phyloP scores from a whole-genome alignment of 1,140 invertebrate species.

The Colletes gigas region DNA sequence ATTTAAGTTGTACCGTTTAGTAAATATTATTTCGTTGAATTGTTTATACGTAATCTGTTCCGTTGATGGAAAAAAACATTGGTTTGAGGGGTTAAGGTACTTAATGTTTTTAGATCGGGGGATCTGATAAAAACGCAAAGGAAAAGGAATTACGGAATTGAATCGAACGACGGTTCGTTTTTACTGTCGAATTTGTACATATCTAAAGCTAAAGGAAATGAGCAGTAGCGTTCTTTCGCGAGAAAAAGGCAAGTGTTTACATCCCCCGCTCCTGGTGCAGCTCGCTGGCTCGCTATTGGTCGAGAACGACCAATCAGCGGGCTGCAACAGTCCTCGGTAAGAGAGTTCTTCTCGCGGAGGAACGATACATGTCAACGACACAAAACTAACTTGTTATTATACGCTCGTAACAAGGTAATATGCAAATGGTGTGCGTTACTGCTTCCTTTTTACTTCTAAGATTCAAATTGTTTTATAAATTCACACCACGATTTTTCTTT shows the following conservation, averaged over 20 bases:
- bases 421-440: slow-evolving; percentile 28
- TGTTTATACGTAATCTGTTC: slow-evolving; percentile 39
- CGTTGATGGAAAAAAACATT: background rate
- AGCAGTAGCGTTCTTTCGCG: background rate
- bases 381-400: slow-evolving; percentile 41
- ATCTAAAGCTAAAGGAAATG: slow-evolving; percentile 29
- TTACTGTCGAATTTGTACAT: slow-evolving; percentile 59
- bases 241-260: too few species aligned
- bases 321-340: too few species aligned
- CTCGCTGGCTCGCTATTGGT: too few species aligned
- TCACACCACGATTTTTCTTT: slow-evolving; percentile 35
- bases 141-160: slow-evolving; percentile 51
- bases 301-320: too few species aligned
- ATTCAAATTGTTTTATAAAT: slow-evolving; percentile 47
- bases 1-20: slow-evolving; percentile 52
- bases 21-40: slow-evolving; percentile 46
- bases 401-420: slow-evolving; percentile 30
- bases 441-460: slow-evolving; percentile 35
- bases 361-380: slow-evolving; percentile 25
- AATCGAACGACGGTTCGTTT: slow-evolving; percentile 39
- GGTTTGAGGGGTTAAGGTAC: slow-evolving; percentile 58
- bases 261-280: too few species aligned
- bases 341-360: too few species aligned
- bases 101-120: slow-evolving; percentile 32
- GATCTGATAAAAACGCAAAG: slow-evolving; percentile 48